Evolutionary conservation across 2,888 invertebrate species (phyloP), one percentile per base, ranked within the genome.

Genomic region (Ethmia dodecea): DNA sequence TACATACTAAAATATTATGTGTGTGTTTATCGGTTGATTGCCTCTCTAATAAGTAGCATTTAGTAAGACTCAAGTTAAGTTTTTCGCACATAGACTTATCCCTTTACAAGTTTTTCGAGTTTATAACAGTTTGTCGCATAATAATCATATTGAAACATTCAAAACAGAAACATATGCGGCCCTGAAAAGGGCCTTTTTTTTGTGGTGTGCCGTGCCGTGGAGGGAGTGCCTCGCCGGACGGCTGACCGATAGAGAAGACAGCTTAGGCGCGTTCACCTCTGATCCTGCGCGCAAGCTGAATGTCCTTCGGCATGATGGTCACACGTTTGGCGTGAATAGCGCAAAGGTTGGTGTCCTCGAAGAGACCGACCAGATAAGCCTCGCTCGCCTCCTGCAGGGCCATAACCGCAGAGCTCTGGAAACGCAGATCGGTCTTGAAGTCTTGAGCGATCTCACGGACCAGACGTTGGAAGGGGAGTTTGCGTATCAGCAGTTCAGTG

Each of bases 221-320:
- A 8, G 25, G 28, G 14, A 48, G 36, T 47, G n/a, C n/a, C n/a
- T n/a, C n/a, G n/a, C n/a, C n/a, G n/a, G n/a, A n/a, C n/a, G n/a
- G n/a, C n/a, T n/a, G n/a, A n/a, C n/a, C n/a, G n/a, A n/a, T n/a
- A n/a, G n/a, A n/a, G n/a, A n/a, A n/a, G n/a, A n/a, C 64, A 62
- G 61, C 59, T 93, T 95, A 95, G 89, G 95, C 95, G 83, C 96
- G 93, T 88, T 97, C 97, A 55, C 97, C 97, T 71, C 97, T 94
- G 86, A 98, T 98, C 89, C 97, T 93, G 74, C 97, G 92, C 42
- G 97, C 97, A 77, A 97, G 89, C 84, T 97, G 97, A 67, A 98
- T 97, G 76, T 98, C 97, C 87, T 97, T 98, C 58, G 97, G 97
- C 97, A 97, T 97, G 84, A 98, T 97, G 50, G 97, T 98, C 37